Percentiles rank a stretch among this genome's conserved stretches.
These are phyloP conservation scores for Quadriops clusia DNA, from an alignment of 2,888 invertebrate species.

Conservation along the genomic window DNA sequence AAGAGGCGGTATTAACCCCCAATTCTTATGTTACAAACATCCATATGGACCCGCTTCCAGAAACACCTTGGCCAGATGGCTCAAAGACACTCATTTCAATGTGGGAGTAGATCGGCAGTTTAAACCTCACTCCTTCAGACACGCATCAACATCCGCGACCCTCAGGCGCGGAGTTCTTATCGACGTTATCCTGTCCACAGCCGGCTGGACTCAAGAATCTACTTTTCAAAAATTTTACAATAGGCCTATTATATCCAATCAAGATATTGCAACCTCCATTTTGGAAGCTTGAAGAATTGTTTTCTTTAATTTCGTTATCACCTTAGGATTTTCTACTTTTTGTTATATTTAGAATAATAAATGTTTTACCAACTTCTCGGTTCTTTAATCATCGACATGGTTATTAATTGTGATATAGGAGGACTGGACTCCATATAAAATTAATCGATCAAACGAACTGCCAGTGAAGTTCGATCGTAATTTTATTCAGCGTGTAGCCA, in stretches of 20 bases:
- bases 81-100: no score
- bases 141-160: constrained; percentile 1
- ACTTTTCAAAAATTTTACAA: constrained; percentile 1
- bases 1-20: no score
- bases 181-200: background rate
- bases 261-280: no score
- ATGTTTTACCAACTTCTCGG: no score
- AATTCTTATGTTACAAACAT: no score
- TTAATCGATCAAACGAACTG: constrained; percentile 3
- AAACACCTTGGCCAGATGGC: no score
- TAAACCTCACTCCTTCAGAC: background rate
- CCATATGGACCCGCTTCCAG: no score
- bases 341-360: no score
- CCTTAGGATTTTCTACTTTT: no score
- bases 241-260: constrained; percentile 1
- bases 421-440: constrained; percentile 4
- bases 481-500: constrained; percentile 1
- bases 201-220: constrained; percentile 2
- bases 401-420: constrained; percentile 1
- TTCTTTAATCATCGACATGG: constrained; percentile 1
- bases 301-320: no score
- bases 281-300: no score
- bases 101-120: no score
- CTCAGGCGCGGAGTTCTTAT: background rate
- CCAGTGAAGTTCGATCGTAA: constrained; percentile 4